phyloP scores from a whole-genome alignment of 1,140 invertebrate genomes.

The Formica exsecta region DNA sequence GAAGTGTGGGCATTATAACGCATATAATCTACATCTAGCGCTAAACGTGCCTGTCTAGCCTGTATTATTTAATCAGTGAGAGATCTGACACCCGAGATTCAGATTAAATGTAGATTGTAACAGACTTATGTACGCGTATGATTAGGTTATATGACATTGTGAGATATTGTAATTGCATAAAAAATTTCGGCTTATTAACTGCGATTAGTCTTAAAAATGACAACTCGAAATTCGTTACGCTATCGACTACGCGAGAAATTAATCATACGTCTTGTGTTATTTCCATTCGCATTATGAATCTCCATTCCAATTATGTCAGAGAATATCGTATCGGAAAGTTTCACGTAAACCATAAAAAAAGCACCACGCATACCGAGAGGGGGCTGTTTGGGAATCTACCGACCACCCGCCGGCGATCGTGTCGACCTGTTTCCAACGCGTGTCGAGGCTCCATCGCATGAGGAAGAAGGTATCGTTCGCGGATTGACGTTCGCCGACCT shows the following conservation, averaged over 20 bases:
- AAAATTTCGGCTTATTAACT: not conserved
- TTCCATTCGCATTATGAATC: not conserved
- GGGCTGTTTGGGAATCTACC: conserved; percentile 15
- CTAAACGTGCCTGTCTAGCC: conserved; percentile 23
- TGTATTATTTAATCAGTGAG: conserved; percentile 39
- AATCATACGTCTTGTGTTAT: not conserved
- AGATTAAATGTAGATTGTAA: conserved; percentile 1
- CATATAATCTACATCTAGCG: conserved; percentile 29
- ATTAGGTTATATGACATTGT: not conserved
- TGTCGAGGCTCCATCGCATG: conserved; percentile 67
- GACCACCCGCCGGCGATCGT: conserved; percentile 71
- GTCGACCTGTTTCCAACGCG: conserved; percentile 58
- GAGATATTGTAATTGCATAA: not conserved
- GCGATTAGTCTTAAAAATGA: not conserved
- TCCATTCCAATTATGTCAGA: conserved; percentile 47
- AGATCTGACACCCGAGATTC: conserved; percentile 32
- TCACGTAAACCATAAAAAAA: conserved; percentile 21
- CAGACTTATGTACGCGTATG: not conserved
- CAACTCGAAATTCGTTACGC: conserved; percentile 14
- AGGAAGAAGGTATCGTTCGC: conserved; percentile 71
- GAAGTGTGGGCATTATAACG: conserved; percentile 38
- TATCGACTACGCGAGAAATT: not conserved
- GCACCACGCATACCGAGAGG: not conserved
- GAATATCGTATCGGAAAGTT: conserved; percentile 15
- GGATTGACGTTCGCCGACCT: conserved; percentile 65